phyloP scores from a whole-genome alignment of 2,888 invertebrate genomes.

The Stratiomys singularior region DNA sequence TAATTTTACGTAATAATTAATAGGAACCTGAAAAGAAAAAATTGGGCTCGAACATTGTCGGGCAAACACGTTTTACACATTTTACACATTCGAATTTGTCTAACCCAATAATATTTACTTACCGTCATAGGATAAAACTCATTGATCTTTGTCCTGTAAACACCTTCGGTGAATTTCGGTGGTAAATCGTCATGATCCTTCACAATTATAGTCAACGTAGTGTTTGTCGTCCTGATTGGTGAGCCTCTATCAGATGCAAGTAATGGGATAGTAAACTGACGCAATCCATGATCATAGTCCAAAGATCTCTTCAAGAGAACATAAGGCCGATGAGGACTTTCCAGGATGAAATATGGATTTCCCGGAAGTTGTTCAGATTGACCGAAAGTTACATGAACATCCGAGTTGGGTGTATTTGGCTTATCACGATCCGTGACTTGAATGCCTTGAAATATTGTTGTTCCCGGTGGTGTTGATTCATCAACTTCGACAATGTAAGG shows the following conservation, averaged over 20 bases:
- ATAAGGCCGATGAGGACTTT: conserved; percentile 81
- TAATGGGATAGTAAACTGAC: conserved; percentile 77
- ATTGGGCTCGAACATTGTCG: no score
- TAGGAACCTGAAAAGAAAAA: no score
- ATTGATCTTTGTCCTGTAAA: conserved; percentile 82
- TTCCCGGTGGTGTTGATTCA: conserved; percentile 79
- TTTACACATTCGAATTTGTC: no score
- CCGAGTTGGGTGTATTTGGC: conserved; percentile 89
- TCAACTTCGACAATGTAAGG: conserved; percentile 84
- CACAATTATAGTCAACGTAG: conserved; percentile 77
- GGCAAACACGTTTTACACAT: no score
- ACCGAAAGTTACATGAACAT: conserved; percentile 83
- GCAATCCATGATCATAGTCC: conserved; percentile 84
- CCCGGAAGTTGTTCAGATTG: conserved; percentile 65
- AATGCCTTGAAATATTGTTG: conserved; percentile 84
- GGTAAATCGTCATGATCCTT: conserved; percentile 84
- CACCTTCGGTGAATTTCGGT: conserved; percentile 83
- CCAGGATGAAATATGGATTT: conserved; percentile 74
- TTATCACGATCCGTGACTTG: conserved; percentile 85
- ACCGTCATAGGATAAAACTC: conserved; percentile 85
- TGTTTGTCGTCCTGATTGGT: conserved; percentile 78
- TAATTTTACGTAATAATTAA: no score
- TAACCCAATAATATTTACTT: conserved; percentile 65
- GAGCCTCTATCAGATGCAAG: conserved; percentile 86
- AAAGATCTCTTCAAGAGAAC: conserved; percentile 78